Evolutionary conservation across 2,888 invertebrate species (phyloP), one percentile per base, ranked within the genome.

Genomic region (Trilocha varians): DNA sequence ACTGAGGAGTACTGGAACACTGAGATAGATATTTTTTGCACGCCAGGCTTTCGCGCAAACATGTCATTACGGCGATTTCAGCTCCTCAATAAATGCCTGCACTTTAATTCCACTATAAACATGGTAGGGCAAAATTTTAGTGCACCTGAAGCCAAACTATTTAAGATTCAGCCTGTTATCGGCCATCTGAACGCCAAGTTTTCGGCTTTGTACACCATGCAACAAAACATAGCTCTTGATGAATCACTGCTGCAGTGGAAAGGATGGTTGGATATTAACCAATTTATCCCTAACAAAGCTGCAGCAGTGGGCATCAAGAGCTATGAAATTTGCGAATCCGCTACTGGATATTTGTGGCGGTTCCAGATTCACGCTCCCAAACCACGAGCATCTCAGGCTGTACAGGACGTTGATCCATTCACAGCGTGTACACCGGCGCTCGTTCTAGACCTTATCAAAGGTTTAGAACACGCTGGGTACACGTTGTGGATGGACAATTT

Each of bases 401-500:
- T 57, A 40, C 16, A 15, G 9, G 5, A 13, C 17, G 9, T 3
- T 6, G 18, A 25, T 11, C 48, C 48, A 2, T 8, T 46, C 3
- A 37, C 39, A 13, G 47, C 39, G 1, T 5, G 15, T 3, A 32
- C 36, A 1, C 40, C 47, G 1, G 9, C 41, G 2, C 16, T 48
- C 11, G 45, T 53, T 6, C 34, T 50, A 0, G 9, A 37, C 6
- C 34, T 53, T 1, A 1, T 48, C 1, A 11, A 44, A 17, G 50
- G 45, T 25, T 41, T 52, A 3, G 50, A 50, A 39, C 14, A 46
- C 25, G 18, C 18, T 36, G 48, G 50, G 0, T 38, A 46, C 34
- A 56, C 53, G 0, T 5, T 57, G 2, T 57, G 54, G 55, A 54
- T 60, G 56, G 57, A 58, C 36, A 60, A 53, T 33, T 53, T 16